Conservation (phyloP, 1,140 invertebrate species). For the Drosophila sp. region DNA sequence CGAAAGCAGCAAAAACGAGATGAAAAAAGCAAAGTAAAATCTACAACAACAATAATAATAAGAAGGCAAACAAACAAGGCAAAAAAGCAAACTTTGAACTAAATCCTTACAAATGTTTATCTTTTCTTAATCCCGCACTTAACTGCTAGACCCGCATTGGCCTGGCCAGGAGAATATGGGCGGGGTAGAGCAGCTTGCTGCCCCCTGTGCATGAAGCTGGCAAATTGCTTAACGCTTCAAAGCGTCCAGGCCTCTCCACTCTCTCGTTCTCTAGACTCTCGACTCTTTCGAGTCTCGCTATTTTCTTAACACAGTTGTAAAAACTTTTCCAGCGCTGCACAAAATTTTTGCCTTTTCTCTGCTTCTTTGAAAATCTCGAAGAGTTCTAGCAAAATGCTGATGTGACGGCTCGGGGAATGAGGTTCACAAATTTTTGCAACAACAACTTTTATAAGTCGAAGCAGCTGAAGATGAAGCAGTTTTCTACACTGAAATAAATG, state of each 20-base stretch:
- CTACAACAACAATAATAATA: slow-evolving; percentile 59
- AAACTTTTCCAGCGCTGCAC: slow-evolving; percentile 65
- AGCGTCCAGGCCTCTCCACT: slow-evolving; percentile 31
- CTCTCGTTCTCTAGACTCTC: slow-evolving; percentile 30
- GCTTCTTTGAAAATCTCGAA: slow-evolving; percentile 49
- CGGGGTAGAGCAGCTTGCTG: slow-evolving; percentile 12
- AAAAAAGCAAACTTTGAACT: slow-evolving; percentile 75
- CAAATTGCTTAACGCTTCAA: slow-evolving; percentile 79
- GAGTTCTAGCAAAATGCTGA: slow-evolving; percentile 15
- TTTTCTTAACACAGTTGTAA: slow-evolving; percentile 78
- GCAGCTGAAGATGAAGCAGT: background rate
- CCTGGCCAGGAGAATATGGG: slow-evolving; percentile 27
- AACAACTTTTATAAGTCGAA: slow-evolving; percentile 73
- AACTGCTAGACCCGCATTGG: slow-evolving; percentile 77
- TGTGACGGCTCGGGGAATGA: slow-evolving; percentile 2
- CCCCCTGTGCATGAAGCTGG: slow-evolving; percentile 66
- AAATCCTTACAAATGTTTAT: slow-evolving; percentile 83
- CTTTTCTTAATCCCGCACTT: slow-evolving; percentile 82
- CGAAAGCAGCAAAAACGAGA: slow-evolving; percentile 27
- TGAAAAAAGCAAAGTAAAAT: slow-evolving; percentile 31
- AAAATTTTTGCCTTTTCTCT: slow-evolving; percentile 53
- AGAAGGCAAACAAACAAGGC: slow-evolving; percentile 69
- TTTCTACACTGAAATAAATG: slow-evolving; percentile 9
- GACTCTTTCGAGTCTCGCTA: slow-evolving; percentile 22
- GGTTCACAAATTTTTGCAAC: slow-evolving; percentile 52